phyloP scores from a whole-genome alignment of 2,797 vertebrate species.

The Telmatherina bonti region DNA sequence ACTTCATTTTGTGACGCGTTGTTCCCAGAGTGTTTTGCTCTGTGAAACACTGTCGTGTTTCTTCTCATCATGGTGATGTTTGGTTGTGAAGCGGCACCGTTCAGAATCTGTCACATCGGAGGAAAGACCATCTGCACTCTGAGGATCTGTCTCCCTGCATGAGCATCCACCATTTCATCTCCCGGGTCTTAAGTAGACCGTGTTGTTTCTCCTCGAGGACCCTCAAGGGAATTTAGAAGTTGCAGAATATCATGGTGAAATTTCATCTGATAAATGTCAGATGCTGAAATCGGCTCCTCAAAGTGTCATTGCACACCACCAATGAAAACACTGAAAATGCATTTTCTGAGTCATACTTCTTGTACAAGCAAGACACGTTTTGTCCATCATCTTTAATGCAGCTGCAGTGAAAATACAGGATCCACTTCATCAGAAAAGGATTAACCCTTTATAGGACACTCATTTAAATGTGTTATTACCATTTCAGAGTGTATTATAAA shows the following conservation, averaged over 20 bases:
- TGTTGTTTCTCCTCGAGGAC: conserved; percentile 31
- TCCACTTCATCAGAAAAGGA: no score
- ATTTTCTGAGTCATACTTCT: neutral
- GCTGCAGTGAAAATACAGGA: no score
- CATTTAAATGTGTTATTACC: no score
- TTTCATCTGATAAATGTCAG: conserved; percentile 42
- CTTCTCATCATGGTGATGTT: no score
- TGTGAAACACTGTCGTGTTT: neutral
- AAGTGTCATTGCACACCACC: conserved; percentile 8
- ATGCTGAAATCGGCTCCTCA: conserved; percentile 23
- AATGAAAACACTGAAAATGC: neutral
- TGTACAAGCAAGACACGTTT: neutral
- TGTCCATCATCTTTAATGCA: neutral
- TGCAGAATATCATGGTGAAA: conserved; percentile 25
- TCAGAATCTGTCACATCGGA: no score
- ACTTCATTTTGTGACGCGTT: neutral
- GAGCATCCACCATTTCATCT: conserved; percentile 31
- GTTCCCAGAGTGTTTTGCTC: no score
- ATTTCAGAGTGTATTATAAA: no score
- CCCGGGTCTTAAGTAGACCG: conserved; percentile 21
- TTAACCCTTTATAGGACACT: no score
- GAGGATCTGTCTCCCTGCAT: conserved; percentile 12
- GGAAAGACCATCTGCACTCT: conserved; percentile 43
- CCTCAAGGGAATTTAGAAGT: conserved; percentile 50
- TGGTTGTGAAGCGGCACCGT: conserved; percentile 29